phyloP scores from a whole-genome alignment of 2,113 vertebrate species.

The Aviceda subcristata region DNA sequence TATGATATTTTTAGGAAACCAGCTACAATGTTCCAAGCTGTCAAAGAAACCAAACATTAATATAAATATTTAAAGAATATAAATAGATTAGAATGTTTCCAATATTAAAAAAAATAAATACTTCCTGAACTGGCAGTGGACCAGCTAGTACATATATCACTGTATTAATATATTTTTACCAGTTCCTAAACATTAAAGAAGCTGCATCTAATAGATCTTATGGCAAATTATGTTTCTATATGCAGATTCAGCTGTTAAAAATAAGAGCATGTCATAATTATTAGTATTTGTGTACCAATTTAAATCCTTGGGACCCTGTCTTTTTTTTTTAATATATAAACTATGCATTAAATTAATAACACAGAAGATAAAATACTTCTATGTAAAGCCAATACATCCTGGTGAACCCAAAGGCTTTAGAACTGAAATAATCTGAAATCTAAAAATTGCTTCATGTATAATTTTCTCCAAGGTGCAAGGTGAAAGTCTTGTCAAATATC shows the following conservation, averaged over 20 bases:
- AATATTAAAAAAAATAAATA: not conserved
- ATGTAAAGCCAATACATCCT: not conserved
- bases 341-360: not conserved
- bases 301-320: not conserved
- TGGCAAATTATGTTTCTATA: not conserved
- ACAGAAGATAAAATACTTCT: not conserved
- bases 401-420: not conserved
- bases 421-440: not conserved
- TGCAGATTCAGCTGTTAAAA: not conserved
- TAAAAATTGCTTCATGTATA: not conserved
- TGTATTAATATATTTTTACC: not conserved
- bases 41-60: not conserved
- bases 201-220: not conserved
- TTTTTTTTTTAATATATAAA: not conserved
- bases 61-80: not conserved
- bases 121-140: not conserved
- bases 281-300: not conserved
- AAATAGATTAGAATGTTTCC: not conserved
- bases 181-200: not conserved
- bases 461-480: constrained; percentile 23
- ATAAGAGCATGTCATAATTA: not conserved
- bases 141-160: not conserved
- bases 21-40: not conserved
- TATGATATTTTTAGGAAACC: not conserved
- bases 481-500: not conserved